Conservation (phyloP, 2,113 vertebrate genomes). For the Dipodomys merriami region DNA sequence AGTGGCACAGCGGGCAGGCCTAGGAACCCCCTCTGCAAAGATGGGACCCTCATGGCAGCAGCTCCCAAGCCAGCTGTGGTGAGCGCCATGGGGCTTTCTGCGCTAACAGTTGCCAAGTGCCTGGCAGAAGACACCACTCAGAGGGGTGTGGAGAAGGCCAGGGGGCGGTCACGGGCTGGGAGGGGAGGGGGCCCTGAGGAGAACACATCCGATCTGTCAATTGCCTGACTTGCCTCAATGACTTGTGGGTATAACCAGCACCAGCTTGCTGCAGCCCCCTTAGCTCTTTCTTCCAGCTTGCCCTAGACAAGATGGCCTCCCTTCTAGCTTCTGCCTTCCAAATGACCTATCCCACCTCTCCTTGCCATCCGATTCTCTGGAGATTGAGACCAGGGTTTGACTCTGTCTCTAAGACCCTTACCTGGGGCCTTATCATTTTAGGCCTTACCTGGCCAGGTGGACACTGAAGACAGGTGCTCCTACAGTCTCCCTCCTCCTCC, state of each 20-base stretch:
- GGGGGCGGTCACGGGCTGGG: not conserved
- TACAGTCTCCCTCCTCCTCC: not conserved
- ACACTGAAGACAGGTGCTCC: too few relatives aligned
- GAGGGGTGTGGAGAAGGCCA: not conserved
- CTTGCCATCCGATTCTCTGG: not conserved
- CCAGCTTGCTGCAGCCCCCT: not conserved
- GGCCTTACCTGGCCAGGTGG: not conserved
- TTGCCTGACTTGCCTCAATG: not conserved
- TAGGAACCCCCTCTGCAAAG: not conserved
- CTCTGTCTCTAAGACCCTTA: not conserved
- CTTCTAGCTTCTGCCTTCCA: not conserved
- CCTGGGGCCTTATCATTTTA: too few relatives aligned
- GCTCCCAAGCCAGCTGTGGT: not conserved
- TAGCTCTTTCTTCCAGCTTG: not conserved
- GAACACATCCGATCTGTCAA: fast-evolving
- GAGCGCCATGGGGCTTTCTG: fast-evolving
- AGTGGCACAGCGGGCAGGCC: not conserved
- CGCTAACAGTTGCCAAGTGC: fast-evolving
- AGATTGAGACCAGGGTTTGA: not conserved
- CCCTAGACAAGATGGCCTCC: not conserved
- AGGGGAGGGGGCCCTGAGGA: too few relatives aligned
- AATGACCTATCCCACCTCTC: not conserved
- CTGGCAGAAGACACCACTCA: fast-evolving
- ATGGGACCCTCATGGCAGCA: fast-evolving
- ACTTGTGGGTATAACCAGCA: not conserved